Base-by-base conservation (phyloP, 2,113 vertebrate genomes). In the Salvelinus alpinus region DNA sequence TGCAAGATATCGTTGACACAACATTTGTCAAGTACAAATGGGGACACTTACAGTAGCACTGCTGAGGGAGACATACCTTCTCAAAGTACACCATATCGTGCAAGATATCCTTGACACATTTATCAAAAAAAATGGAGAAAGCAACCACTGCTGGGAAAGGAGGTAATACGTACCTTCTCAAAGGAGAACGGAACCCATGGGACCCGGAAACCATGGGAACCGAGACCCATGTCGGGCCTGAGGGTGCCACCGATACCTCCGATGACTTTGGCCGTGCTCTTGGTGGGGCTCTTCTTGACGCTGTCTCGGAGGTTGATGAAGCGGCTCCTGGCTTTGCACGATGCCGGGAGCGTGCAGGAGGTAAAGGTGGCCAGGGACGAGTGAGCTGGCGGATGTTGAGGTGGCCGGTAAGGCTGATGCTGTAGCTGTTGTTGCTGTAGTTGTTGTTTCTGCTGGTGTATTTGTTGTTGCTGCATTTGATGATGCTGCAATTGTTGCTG, bases 271-370 rank as follows among this genome's bases (percentile, higher is more conserved):
- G 91, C 93, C 0, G 90, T 94, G 81, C 95, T 96, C 90, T 95
- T 96, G 25, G 94, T 94, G 2, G 95, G 96, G 64, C 94, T 96
- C 79, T 93, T 96, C 91, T 93, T 96, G 0, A 96, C 95, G 34
- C 96, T 96, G 85, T 96, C 96, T 0, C 95, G 87, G 20, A 96
- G 92, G 83, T 94, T 96, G 48, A 92, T 89, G 80, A 96, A 96
- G 9, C 93, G 89, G 48, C 92, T 91, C 31, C 93, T 95, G 29
- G 91, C 90, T 9, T 93, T 89, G 77, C 88, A 92, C 47, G 90
- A 92, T 1, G 90, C 80, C 0, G 94, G 93, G 72, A 94, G 83
- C 0, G 93, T 89, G 86, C 91, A 92, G 22, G 93, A 83, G 1
- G 86, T 88, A 60, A 91, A 93, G 0, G 86, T 76, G 2, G 73